Evolutionary conservation across 2,888 invertebrate genomes (phyloP).

Genomic region (Oxystoma pomonae): DNA sequence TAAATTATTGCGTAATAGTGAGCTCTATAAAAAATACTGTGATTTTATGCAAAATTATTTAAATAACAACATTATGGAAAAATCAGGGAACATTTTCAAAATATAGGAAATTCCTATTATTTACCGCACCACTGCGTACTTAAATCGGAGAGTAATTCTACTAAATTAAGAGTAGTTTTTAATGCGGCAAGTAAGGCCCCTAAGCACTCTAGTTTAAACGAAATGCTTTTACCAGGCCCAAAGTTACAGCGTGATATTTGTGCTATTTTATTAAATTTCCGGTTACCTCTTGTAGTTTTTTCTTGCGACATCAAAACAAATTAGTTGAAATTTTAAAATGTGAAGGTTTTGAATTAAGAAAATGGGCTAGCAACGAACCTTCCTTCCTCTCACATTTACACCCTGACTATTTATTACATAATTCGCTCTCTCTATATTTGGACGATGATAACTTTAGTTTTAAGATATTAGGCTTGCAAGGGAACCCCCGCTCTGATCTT

Average conservation of each 20-base stretch:
- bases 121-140: conserved; percentile 1
- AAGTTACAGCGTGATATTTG: not conserved
- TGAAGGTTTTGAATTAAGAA: not conserved
- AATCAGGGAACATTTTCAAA: not conserved
- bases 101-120: not conserved
- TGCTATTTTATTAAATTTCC: not conserved
- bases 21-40: not conserved
- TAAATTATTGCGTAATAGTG: not conserved
- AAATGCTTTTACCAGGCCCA: not conserved
- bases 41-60: not conserved
- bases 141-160: not conserved
- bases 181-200: not conserved
- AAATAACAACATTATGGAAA: not conserved
- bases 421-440: not conserved
- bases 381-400: not conserved
- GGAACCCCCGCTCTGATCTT: not conserved
- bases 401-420: not conserved
- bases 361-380: not conserved
- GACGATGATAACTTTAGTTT: not conserved
- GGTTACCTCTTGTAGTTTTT: not conserved
- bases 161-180: not conserved
- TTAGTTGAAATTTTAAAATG: not conserved
- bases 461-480: not conserved
- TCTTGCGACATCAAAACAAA: not conserved
- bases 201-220: not conserved